These are phyloP conservation scores for Galeruca laticollis DNA, from an alignment of 2,888 invertebrate genomes.

Conservation along the genomic window DNA sequence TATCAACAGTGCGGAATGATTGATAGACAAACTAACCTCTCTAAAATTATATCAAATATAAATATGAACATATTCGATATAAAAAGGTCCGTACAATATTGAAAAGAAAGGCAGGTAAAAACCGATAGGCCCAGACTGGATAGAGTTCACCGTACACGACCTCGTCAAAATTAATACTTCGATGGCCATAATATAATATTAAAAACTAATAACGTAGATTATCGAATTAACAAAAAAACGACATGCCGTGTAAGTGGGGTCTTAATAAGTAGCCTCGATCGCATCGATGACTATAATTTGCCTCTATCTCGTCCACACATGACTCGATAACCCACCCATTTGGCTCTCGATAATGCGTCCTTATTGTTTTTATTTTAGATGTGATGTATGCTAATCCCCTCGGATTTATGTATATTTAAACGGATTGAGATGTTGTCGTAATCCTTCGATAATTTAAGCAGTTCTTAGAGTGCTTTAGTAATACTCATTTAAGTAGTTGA, in stretches of 20 bases:
- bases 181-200: slow-evolving; percentile 54
- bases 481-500: too few species aligned
- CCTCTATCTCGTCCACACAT: slow-evolving; percentile 62
- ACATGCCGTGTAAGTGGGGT: slow-evolving; percentile 60
- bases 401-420: slow-evolving; percentile 27
- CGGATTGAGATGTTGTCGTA: slow-evolving; percentile 24
- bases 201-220: slow-evolving; percentile 62
- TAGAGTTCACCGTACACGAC: slow-evolving; percentile 45
- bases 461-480: neutral
- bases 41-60: too few species aligned
- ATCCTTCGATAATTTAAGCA: neutral
- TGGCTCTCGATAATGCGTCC: slow-evolving; percentile 56
- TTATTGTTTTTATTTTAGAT: slow-evolving; percentile 37
- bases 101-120: slow-evolving; percentile 3
- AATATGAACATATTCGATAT: neutral
- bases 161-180: slow-evolving; percentile 53
- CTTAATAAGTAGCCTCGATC: slow-evolving; percentile 64
- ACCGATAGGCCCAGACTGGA: slow-evolving; percentile 20
- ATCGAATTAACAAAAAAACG: slow-evolving; percentile 62
- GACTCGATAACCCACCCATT: slow-evolving; percentile 62
- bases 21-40: too few species aligned
- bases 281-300: slow-evolving; percentile 65
- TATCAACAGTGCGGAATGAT: too few species aligned
- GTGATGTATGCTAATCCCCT: slow-evolving; percentile 30
- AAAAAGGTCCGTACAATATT: slow-evolving; percentile 3